Evolutionary conservation across 1,140 invertebrate species (phyloP), one percentile per base, ranked within the genome.

Genomic region (Streblospio benedicti): DNA sequence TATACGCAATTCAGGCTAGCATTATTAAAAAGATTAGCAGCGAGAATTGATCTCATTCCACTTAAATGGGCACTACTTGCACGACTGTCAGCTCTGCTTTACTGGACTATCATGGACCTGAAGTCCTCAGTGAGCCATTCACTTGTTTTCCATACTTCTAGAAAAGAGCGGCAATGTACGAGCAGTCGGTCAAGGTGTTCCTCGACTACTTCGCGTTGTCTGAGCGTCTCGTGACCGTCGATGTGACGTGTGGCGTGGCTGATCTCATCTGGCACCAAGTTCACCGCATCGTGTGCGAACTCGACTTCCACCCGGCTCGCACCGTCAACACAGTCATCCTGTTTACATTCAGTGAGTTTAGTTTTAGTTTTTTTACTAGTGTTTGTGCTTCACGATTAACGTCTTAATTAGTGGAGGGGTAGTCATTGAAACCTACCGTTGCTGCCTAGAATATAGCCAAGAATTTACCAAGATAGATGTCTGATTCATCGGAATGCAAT

Each of bases 271-370:
- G 66, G 62, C 44, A 59, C 18, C 60, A 63, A 50, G 59, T 71
- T 1, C 67, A 65, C 59, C 64, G 71, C 35, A 57, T 73, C 35
- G 67, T 73, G 57, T 50, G 59, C 27, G 59, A 68, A 6, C 57
- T 71, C 30, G 23, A 67, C 31, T 59, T 71, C 20, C 47, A 58
- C 23, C 69, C 61, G 28, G 33, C 31, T 20, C 57, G 57, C 38
- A 60, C 63, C 33, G 61, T 66, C 32, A 67, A 71, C 55, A 66
- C 68, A 51, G 68, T 71, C 2, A 57, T 73, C 6, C 52, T 71
- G 6, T 71, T 71, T 63, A 52, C 62, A 45, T 73, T 71, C 63
- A 66, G 70, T 71, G 57, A 69, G 69, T 63, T n/a, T n/a, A n/a
- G n/a, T n/a, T n/a, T n/a, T n/a, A n/a, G n/a, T n/a, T 57, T 58